Base-by-base conservation (phyloP, 2,113 vertebrate genomes). In the Archilochus colubris region DNA sequence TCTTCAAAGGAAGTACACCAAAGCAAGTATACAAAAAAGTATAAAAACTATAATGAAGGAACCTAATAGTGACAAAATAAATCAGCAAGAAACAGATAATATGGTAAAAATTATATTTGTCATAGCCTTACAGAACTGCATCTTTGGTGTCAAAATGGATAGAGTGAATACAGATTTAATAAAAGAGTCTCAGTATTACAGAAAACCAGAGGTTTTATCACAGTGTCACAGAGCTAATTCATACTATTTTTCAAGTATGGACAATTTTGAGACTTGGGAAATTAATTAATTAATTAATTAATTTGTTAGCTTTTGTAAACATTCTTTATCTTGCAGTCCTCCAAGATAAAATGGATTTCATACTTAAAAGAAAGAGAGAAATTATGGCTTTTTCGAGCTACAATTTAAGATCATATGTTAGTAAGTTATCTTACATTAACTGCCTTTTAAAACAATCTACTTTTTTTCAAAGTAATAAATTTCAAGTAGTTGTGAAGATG, bases 31-130 rank as follows among this genome's bases (percentile, higher is more conserved):
- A 15, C 70, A 23, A 54, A 75, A 16, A 68, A 64, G 5, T 22
- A 13, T 27, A 43, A 76, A n/a, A 70, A 54, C 3, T 20, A 13
- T 57, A 33, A 61, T 4, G n/a, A 54, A 70, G 6, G 5, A 10
- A 58, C 18, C 0, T 0, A 82, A 79, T 17, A 46, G 7, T 5
- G 27, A 50, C 58, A 57, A 74, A 36, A 7, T 18, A 27, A 78
- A 54, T 19, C n/a, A 63, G 20, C 15, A 78, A 48, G 40, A 69
- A 62, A 12, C 5, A 73, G 31, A 46, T 44, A 69, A 68, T 25
- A 3, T 8, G 14, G 0, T 30, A 14, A 85, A 50, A 4, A 53
- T 0, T 0, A 2, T 57, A 38, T 89, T 93, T 69, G 11, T 3
- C 12, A 55, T 8, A 4, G 7, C 21, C 13, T 77, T 77, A 3